Percentiles rank a stretch among this genome's conserved stretches.
phyloP scores from a whole-genome alignment of 1,140 invertebrate genomes.

The Drosophila nikananu region DNA sequence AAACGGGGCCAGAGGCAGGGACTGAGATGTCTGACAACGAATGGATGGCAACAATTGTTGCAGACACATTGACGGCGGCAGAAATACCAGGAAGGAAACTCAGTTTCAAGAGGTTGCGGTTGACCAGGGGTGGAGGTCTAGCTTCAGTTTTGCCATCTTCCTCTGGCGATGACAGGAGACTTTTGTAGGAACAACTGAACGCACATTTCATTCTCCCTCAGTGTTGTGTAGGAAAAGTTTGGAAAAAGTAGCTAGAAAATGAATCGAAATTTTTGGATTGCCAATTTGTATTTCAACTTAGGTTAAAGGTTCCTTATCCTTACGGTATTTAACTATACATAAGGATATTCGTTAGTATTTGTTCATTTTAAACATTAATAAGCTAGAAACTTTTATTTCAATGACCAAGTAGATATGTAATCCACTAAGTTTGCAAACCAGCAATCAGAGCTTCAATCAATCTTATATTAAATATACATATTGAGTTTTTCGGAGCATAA shows the following conservation, averaged over 20 bases:
- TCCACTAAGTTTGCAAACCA: no score
- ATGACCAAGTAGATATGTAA: background rate
- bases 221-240: background rate
- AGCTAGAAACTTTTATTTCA: background rate
- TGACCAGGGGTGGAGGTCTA: conserved; percentile 12
- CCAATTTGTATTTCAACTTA: background rate
- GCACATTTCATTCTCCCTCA: conserved; percentile 44
- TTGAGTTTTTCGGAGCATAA: background rate
- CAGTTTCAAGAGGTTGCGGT: conserved; percentile 2
- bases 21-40: conserved; percentile 51
- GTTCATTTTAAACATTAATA: background rate
- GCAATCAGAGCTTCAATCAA: background rate
- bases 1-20: conserved; percentile 23
- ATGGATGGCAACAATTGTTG: conserved; percentile 81
- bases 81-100: conserved; percentile 26
- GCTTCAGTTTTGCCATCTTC: conserved; percentile 37
- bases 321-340: no score
- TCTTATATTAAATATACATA: background rate
- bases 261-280: background rate
- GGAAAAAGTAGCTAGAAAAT: background rate
- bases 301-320: background rate
- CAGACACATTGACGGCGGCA: conserved; percentile 77
- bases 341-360: rapidly evolving
- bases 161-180: conserved; percentile 58
- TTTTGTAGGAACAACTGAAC: conserved; percentile 52